Evolutionary conservation across 2,113 vertebrate species (phyloP), one percentile per base, ranked within the genome.

Genomic region (human (Homo sapiens)): DNA sequence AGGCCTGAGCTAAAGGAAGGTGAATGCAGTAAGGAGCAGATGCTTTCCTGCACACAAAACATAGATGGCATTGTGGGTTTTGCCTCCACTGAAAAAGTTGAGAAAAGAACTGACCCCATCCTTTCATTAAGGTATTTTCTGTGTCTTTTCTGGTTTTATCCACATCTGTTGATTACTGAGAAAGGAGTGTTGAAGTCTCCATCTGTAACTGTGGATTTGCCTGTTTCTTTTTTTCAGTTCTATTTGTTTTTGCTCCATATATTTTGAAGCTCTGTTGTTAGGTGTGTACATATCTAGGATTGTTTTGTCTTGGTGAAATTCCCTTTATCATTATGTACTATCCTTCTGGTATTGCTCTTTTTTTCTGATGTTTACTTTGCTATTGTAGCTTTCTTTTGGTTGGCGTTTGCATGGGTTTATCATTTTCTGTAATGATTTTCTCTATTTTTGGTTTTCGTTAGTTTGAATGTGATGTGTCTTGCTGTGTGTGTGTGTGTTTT

Each of bases 81-180:
- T 82, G 66, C 88, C 13, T 48, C 90, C 20, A 79, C 75, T 94
- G 94, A 96, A 55, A 45, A 81, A 30, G 18, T 3, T 20, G 96
- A 98, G 92, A 57, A 72, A 90, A 96, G 92, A 94, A 59, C 8
- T n/a, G 91, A 85, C 48, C 40, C 66, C 48, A 7, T 83, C n/a
- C 38, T 3, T 94, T 92, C 93, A 59, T 45, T 59, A 96, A 98
- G 99, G 99, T 99, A 98, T 97, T 90, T 72, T 90, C 90, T 97
- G 2, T 25, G 16, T 81, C 8, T 93, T 88, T 92, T 23, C 48
- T 93, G 30, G 27, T 50, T 94, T 96, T 87, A 35, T 76, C n/a
- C 89, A 12, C 22, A 32, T 97, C 48, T 94, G 0, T 85, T 40
- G 78, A 59, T 88, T 94, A 70, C 64, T 40, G 11, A 66, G n/a